Evolutionary conservation across 2,888 invertebrate species (phyloP).

Genomic region (Tetrapedia diversipes): DNA sequence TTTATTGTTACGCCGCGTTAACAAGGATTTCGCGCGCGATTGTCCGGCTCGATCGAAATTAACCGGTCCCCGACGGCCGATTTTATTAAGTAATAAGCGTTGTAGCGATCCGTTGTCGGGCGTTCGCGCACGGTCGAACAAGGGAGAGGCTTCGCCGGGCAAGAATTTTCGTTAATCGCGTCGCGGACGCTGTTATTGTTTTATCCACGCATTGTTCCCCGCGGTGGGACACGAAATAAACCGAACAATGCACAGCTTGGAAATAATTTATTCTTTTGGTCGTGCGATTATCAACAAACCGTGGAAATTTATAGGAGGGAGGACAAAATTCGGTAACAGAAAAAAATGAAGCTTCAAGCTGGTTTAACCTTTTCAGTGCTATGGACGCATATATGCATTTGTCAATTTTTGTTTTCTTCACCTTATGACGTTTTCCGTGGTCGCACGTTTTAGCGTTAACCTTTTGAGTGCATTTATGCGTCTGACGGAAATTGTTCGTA

Average conservation of each 20-base stretch:
- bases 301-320: constrained; percentile 1
- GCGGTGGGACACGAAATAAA: constrained; percentile 1
- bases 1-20: constrained; percentile 22
- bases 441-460: too few species aligned
- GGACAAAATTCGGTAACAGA: too few species aligned
- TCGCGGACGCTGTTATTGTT: not conserved
- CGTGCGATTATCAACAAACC: not conserved
- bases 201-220: not conserved
- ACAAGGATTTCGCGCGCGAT: constrained; percentile 13
- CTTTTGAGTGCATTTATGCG: too few species aligned
- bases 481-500: too few species aligned
- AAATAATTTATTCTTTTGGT: not conserved
- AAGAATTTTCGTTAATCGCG: constrained; percentile 16
- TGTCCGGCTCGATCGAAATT: constrained; percentile 10
- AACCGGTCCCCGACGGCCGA: not conserved
- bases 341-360: not conserved
- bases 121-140: not conserved
- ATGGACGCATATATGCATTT: too few species aligned
- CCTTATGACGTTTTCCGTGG: too few species aligned
- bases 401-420: too few species aligned
- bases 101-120: not conserved
- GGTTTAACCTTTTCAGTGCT: too few species aligned
- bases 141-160: not conserved
- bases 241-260: not conserved
- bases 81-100: constrained; percentile 22